Percentiles rank a stretch among this genome's conserved stretches.
Conservation (phyloP, 2,113 vertebrate genomes). For the Takifugu bimaculatus region DNA sequence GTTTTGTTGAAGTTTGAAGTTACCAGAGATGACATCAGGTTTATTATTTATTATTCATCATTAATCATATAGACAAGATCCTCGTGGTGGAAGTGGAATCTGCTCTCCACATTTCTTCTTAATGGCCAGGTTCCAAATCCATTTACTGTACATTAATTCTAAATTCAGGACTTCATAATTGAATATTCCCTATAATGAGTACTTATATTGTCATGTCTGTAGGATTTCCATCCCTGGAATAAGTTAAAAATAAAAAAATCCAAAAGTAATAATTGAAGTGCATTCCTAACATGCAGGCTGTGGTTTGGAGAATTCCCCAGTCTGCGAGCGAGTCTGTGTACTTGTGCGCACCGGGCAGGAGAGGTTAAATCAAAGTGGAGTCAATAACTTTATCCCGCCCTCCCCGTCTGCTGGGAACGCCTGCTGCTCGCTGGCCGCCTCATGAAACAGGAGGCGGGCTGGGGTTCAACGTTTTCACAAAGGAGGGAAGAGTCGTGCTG, state of each 20-base stretch:
- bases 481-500: constrained; percentile 44
- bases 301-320: constrained; percentile 44
- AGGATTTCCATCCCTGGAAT: background rate
- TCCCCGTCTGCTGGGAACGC: constrained; percentile 53
- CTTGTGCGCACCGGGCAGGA: constrained; percentile 48
- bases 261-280: background rate
- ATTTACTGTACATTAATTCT: background rate
- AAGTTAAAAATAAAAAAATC: background rate
- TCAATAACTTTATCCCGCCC: constrained; percentile 65
- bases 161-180: background rate
- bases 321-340: constrained; percentile 41
- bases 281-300: constrained; percentile 11
- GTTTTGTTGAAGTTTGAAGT: too few relatives aligned
- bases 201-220: background rate
- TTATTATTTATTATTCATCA: too few relatives aligned
- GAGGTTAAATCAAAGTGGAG: constrained; percentile 69
- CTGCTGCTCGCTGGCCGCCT: constrained; percentile 51
- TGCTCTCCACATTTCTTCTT: too few relatives aligned
- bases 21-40: too few relatives aligned
- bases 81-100: too few relatives aligned
- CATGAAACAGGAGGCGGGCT: constrained; percentile 51
- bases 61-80: too few relatives aligned
- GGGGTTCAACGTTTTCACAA: constrained; percentile 52
- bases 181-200: background rate
- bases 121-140: too few relatives aligned